phyloP scores from a whole-genome alignment of 2,113 vertebrate species.

The Peromyscus maniculatus region DNA sequence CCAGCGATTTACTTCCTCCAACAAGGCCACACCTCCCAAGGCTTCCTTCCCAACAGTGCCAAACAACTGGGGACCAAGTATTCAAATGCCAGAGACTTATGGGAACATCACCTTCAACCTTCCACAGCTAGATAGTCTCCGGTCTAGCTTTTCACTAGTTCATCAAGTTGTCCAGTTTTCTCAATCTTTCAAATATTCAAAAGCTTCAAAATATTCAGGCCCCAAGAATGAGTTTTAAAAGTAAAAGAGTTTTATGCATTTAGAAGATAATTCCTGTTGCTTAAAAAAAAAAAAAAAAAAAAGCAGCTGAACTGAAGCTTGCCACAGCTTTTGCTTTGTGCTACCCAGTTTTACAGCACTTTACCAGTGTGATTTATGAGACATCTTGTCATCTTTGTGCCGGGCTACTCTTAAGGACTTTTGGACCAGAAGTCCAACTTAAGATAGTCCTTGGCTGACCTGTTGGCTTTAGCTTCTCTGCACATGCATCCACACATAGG shows the following conservation, averaged over 20 bases:
- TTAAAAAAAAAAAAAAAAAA: not conserved
- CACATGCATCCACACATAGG: not conserved
- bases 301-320: not conserved
- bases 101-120: not conserved
- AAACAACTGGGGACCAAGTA: not conserved
- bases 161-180: not conserved
- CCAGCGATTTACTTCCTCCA: not conserved
- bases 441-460: not conserved
- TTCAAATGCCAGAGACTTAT: not conserved
- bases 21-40: not conserved
- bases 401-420: not conserved
- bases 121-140: not conserved
- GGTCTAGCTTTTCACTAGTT: not conserved
- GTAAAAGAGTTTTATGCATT: not conserved
- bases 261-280: not conserved
- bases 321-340: not conserved
- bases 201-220: not conserved
- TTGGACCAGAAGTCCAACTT: not conserved
- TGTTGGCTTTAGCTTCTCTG: not conserved
- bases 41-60: not conserved
- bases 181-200: not conserved
- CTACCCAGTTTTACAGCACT: not conserved
- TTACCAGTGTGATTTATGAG: not conserved
- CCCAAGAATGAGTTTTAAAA: slow-evolving; percentile 35
- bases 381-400: not conserved